A percentile compares a stretch with the other conserved stretches of the same genome.
phyloP scores from a whole-genome alignment of 2,888 invertebrate genomes.

The Drosophila multiciliata region DNA sequence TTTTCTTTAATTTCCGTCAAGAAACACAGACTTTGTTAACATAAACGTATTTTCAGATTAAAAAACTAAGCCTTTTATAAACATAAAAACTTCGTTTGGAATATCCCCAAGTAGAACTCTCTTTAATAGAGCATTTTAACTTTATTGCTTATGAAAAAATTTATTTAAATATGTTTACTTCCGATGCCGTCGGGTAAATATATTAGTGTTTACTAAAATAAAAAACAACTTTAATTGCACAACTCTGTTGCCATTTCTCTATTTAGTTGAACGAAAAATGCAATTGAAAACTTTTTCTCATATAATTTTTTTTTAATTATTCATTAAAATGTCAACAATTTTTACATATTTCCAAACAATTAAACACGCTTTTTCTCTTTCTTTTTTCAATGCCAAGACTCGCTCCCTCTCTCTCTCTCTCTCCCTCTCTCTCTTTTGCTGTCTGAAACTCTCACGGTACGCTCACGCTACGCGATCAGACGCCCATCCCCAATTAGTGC shows the following conservation, averaged over 20 bases:
- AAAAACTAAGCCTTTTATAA: too few relatives aligned
- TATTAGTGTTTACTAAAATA: not conserved
- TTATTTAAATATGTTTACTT: not conserved
- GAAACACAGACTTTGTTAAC: not conserved
- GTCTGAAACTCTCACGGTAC: not conserved
- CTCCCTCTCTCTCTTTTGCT: not conserved
- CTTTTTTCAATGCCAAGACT: not conserved
- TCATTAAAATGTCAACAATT: not conserved
- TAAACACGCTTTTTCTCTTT: not conserved
- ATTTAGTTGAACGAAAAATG: not conserved
- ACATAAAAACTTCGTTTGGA: too few relatives aligned
- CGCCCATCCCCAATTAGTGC: conserved; percentile 55
- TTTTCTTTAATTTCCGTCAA: too few relatives aligned
- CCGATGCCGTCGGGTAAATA: not conserved
- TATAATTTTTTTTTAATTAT: not conserved
- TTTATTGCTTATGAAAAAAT: too few relatives aligned
- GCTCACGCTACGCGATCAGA: conserved; percentile 39
- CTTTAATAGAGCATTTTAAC: too few relatives aligned
- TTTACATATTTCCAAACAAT: conserved; percentile 8
- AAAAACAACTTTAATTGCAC: not conserved
- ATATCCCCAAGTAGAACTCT: too few relatives aligned
- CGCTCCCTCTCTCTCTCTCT: not conserved
- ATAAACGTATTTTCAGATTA: not conserved
- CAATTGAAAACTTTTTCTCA: not conserved
- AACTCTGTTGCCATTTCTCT: not conserved